Conservation (phyloP, 2,113 vertebrate genomes). For the Phrynosoma blainvillii region DNA sequence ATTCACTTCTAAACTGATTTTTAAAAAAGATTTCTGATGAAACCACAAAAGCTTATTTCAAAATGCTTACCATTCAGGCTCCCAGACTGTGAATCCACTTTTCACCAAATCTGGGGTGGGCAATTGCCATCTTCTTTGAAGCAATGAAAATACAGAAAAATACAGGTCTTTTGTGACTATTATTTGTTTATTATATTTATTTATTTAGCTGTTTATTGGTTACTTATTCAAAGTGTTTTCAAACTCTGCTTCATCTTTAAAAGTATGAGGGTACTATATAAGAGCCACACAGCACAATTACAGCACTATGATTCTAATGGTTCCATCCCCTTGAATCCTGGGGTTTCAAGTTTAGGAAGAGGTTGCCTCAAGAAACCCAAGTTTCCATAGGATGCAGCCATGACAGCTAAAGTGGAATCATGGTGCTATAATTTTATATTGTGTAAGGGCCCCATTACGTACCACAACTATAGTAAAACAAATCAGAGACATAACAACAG, state of each 20-base stretch:
- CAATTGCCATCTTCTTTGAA: not conserved
- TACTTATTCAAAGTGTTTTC: not conserved
- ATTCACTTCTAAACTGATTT: not conserved
- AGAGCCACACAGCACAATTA: too few relatives aligned
- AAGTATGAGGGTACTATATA: not conserved
- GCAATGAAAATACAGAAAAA: not conserved
- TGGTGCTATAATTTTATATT: too few relatives aligned
- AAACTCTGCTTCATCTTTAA: not conserved
- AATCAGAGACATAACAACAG: not conserved
- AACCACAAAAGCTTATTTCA: not conserved
- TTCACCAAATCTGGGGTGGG: not conserved
- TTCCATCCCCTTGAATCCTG: too few relatives aligned
- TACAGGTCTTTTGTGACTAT: fast-evolving
- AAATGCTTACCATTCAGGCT: not conserved
- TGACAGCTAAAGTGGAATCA: too few relatives aligned
- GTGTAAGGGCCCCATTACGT: not conserved
- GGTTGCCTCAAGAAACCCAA: too few relatives aligned
- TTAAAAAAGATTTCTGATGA: too few relatives aligned
- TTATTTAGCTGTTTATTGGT: not conserved
- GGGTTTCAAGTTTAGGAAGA: too few relatives aligned
- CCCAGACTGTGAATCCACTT: not conserved
- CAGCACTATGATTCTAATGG: too few relatives aligned
- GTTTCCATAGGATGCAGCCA: too few relatives aligned
- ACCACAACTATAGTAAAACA: not conserved
- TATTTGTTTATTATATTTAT: too few relatives aligned